These are phyloP conservation scores for Miltochrista miniata DNA, from an alignment of 2,888 invertebrate genomes.

Conservation along the genomic window DNA sequence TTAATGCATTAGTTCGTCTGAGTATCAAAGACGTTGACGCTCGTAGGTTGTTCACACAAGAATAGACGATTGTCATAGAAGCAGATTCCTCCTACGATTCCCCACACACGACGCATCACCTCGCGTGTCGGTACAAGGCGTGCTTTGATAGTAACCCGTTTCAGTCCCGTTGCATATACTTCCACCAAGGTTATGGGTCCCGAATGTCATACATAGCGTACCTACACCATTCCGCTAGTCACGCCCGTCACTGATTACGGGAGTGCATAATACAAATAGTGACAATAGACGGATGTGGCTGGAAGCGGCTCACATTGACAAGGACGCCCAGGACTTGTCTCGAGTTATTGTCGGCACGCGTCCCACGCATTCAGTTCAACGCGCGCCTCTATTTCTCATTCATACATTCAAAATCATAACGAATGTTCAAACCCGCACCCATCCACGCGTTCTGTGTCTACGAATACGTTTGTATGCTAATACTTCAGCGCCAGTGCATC, in stretches of 20 bases:
- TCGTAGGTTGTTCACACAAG: constrained; percentile 30
- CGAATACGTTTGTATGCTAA: constrained; percentile 81
- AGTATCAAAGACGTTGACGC: constrained; percentile 28
- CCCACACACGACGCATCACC: constrained; percentile 57
- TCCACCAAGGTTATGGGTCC: constrained; percentile 14
- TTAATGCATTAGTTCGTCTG: constrained; percentile 30
- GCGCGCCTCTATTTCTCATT: constrained; percentile 79
- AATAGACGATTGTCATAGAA: constrained; percentile 33
- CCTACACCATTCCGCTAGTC: constrained; percentile 49
- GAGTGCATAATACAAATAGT: constrained; percentile 78
- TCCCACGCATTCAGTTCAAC: constrained; percentile 72
- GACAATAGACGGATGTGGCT: constrained; percentile 83
- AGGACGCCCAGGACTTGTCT: constrained; percentile 82
- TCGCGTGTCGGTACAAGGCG: constrained; percentile 51
- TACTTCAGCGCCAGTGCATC: constrained; percentile 77
- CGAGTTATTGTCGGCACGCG: constrained; percentile 76
- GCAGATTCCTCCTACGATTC: constrained; percentile 60
- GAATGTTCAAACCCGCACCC: constrained; percentile 77
- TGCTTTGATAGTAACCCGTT: constrained; percentile 17
- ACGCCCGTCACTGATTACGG: constrained; percentile 70
- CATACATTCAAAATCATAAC: constrained; percentile 83
- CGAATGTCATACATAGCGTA: constrained; percentile 27
- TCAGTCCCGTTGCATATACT: constrained; percentile 7
- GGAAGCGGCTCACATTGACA: constrained; percentile 83
- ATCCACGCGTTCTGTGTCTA: constrained; percentile 67